Conservation (phyloP, 2,888 invertebrate genomes). For the Drosophila trichaetosa region DNA sequence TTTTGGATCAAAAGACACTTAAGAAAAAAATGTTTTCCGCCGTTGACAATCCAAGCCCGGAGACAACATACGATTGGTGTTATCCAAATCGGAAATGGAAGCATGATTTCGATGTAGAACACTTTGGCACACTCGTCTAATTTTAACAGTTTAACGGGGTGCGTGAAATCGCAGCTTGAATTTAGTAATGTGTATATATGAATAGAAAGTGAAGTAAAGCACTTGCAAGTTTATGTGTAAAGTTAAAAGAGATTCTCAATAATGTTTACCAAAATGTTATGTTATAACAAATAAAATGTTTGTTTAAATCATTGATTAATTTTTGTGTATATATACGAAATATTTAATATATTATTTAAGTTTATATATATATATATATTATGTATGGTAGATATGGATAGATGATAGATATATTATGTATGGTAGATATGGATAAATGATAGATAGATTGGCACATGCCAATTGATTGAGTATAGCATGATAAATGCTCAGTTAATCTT, state of each 20-base stretch:
- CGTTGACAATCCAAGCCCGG: slow-evolving; percentile 1
- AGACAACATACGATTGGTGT: not conserved
- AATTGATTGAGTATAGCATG: not conserved
- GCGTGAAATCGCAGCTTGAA: not conserved
- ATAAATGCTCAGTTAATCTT: slow-evolving; percentile 16
- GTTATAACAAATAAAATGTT: slow-evolving; percentile 38
- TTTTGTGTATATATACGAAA: not conserved
- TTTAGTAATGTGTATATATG: not conserved
- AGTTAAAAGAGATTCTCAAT: slow-evolving; percentile 36
- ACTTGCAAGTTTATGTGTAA: slow-evolving; percentile 3
- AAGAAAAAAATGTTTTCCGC: slow-evolving; percentile 71
- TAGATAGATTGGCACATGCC: not conserved
- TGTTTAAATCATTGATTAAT: slow-evolving; percentile 1
- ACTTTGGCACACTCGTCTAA: slow-evolving; percentile 62
- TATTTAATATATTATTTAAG: not conserved
- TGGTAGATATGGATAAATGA: not conserved
- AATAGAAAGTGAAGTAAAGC: not conserved
- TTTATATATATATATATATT: not conserved
- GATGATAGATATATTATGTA: not conserved
- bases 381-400: not conserved
- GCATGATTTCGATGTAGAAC: slow-evolving; percentile 33
- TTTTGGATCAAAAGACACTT: slow-evolving; percentile 59
- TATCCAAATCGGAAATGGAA: not conserved
- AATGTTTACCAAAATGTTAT: slow-evolving; percentile 43
- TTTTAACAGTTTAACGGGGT: not conserved